Conservation (phyloP, 1,140 invertebrate species). For the Gryllus bimaculatus region DNA sequence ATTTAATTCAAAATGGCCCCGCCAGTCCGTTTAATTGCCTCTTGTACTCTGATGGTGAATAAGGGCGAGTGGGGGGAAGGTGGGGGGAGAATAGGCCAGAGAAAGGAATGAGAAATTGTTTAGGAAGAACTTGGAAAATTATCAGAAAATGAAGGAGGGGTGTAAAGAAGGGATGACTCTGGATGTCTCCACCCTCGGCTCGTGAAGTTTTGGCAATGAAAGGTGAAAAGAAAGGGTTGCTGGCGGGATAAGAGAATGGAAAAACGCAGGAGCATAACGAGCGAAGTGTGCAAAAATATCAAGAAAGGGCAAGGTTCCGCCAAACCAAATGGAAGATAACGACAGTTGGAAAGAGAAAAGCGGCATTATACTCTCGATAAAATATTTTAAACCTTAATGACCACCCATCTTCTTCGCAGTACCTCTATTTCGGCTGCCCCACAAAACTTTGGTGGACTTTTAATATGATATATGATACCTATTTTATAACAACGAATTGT, state of each 20-base stretch:
- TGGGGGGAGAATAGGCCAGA: not conserved
- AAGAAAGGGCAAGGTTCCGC: not conserved
- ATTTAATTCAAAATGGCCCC: constrained; percentile 17
- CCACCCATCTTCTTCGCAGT: not conserved
- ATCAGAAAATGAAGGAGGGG: constrained; percentile 15
- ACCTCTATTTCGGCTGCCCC: not conserved
- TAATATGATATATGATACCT: not conserved
- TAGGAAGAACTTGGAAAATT: constrained; percentile 17
- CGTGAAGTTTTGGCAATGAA: constrained; percentile 6
- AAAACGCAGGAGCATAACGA: not conserved
- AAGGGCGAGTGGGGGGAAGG: not conserved
- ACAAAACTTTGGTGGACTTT: not conserved
- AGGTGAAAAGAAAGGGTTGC: constrained; percentile 12
- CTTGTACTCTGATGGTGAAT: constrained; percentile 15
- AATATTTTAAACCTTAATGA: not conserved
- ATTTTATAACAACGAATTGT: not conserved
- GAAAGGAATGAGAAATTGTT: constrained; percentile 18
- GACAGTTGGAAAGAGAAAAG: not conserved
- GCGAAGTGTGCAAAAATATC: not conserved
- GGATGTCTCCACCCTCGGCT: not conserved
- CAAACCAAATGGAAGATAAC: not conserved
- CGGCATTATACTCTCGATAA: not conserved
- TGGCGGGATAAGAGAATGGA: constrained; percentile 6
- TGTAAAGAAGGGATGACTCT: not conserved
- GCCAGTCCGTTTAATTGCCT: constrained; percentile 16